Evolutionary conservation across 2,888 invertebrate species (phyloP).

Genomic region (Seladonia tumulorum): DNA sequence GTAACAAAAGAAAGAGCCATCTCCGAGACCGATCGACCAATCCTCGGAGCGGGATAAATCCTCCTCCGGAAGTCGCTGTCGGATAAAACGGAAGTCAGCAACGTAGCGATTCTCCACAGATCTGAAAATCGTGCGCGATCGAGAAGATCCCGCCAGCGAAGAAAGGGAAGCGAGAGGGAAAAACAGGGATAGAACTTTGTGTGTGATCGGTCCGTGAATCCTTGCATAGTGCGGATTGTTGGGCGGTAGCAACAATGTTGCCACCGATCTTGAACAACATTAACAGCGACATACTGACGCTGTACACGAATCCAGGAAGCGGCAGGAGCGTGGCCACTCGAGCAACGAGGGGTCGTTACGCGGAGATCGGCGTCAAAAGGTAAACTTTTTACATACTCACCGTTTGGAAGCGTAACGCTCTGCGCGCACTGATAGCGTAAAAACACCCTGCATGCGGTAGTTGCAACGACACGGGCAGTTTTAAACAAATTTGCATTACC

Average conservation of each 20-base stretch:
- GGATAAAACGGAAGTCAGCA: background rate
- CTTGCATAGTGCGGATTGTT: constrained; percentile 28
- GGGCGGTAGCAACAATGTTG: constrained; percentile 75
- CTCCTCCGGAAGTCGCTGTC: constrained; percentile 6
- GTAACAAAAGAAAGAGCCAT: background rate
- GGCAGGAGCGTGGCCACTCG: constrained; percentile 74
- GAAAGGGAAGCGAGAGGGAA: background rate
- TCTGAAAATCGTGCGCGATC: background rate
- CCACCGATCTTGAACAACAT: constrained; percentile 83
- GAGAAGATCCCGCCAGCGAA: background rate
- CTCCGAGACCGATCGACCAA: background rate
- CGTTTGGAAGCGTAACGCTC: too few relatives aligned
- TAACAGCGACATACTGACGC: constrained; percentile 81
- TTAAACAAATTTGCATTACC: too few relatives aligned
- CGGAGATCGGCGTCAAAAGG: constrained; percentile 83
- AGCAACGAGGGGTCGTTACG: constrained; percentile 80
- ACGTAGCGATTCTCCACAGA: background rate
- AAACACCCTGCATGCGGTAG: too few relatives aligned
- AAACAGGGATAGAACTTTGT: background rate
- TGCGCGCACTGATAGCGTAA: too few relatives aligned
- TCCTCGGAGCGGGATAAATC: background rate
- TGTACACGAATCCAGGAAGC: constrained; percentile 80
- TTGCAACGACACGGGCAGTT: too few relatives aligned
- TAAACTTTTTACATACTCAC: constrained; percentile 60
- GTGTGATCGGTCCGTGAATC: constrained; percentile 37